phyloP scores from a whole-genome alignment of 2,888 invertebrate genomes.

The Drepanosiphum platanoidis region DNA sequence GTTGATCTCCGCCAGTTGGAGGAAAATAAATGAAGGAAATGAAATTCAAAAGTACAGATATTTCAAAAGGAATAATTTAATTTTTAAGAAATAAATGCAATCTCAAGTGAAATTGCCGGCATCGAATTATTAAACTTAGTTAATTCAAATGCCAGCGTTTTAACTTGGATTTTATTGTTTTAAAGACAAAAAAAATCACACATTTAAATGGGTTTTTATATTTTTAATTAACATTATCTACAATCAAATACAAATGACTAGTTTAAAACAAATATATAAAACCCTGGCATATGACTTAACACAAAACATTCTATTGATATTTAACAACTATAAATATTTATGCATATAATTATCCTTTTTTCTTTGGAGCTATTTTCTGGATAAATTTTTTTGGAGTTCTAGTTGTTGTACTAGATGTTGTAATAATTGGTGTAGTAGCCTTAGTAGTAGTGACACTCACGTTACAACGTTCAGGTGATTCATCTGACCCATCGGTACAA shows the following conservation, averaged over 20 bases:
- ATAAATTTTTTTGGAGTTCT: conserved; percentile 58
- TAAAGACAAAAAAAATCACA: conserved; percentile 16
- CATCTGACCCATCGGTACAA: conserved; percentile 75
- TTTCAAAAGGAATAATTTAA: not conserved
- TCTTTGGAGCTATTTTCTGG: conserved; percentile 61
- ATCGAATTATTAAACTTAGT: conserved; percentile 25
- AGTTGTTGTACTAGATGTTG: conserved; percentile 41
- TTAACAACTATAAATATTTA: conserved; percentile 17
- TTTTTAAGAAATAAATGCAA: not conserved
- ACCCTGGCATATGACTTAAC: conserved; percentile 50
- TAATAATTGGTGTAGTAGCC: conserved; percentile 36
- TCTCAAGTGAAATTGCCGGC: conserved; percentile 31
- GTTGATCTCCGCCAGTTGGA: not conserved
- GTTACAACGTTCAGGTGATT: conserved; percentile 71
- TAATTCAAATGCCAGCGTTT: conserved; percentile 50
- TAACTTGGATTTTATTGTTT: conserved; percentile 11
- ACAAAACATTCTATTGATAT: not conserved
- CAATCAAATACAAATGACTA: conserved; percentile 5
- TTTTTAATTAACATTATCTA: not conserved
- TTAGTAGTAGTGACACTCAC: conserved; percentile 67
- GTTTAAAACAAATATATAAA: conserved; percentile 33
- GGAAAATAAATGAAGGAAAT: not conserved
- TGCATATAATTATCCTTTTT: conserved; percentile 46
- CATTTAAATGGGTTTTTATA: conserved; percentile 25
- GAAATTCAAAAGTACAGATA: not conserved